These are phyloP conservation scores for Muscicapa striata DNA, from an alignment of 2,797 vertebrate genomes.

Conservation along the genomic window DNA sequence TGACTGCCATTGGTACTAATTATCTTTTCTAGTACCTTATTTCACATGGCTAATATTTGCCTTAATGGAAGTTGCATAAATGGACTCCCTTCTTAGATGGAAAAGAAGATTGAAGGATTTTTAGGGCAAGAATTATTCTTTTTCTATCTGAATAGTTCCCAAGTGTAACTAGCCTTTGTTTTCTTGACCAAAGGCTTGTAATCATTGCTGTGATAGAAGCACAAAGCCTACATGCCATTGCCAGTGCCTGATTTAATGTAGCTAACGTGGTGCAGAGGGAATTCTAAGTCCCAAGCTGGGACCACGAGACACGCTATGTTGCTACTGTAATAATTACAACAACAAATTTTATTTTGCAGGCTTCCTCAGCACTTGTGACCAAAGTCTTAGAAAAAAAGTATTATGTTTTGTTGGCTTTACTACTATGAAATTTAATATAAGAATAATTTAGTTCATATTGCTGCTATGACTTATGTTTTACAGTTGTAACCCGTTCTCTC, in stretches of 20 bases:
- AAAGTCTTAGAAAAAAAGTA: background rate
- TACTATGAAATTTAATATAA: background rate
- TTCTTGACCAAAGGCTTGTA: background rate
- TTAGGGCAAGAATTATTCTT: background rate
- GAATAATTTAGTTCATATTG: background rate
- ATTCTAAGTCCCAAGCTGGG: background rate
- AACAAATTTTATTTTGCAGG: background rate
- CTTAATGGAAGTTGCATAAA: background rate
- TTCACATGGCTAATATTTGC: background rate
- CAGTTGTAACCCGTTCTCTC: background rate
- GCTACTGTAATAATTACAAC: background rate
- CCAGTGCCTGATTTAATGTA: background rate
- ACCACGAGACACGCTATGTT: fast-evolving
- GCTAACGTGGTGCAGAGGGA: background rate
- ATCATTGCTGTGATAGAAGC: background rate
- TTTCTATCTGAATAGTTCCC: background rate
- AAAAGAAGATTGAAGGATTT: background rate
- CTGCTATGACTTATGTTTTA: background rate
- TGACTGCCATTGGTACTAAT: background rate
- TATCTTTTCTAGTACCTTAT: background rate
- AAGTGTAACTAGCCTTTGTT: background rate
- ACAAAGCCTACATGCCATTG: background rate
- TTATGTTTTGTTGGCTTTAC: background rate
- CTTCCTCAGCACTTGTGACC: background rate
- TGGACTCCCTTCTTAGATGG: background rate